Percentiles rank a stretch among this genome's conserved stretches.
phyloP scores from a whole-genome alignment of 2,888 invertebrate genomes.

The Sympetrum striolatum region DNA sequence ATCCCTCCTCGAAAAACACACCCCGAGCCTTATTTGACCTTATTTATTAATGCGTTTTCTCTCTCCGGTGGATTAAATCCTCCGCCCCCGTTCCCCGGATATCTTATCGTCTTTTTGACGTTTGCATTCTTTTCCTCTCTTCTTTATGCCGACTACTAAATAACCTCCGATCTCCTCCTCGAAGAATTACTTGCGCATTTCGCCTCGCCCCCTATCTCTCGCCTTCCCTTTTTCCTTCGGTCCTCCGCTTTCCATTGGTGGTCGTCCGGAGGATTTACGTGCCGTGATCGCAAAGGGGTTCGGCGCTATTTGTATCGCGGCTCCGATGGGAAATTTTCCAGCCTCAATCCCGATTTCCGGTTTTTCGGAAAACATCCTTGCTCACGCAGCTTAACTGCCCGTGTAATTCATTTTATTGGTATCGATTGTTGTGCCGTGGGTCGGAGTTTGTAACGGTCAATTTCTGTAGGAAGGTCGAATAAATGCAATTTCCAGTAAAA shows the following conservation, averaged over 20 bases:
- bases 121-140: not conserved
- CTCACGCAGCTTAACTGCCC: too few relatives aligned
- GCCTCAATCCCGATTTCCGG: too few relatives aligned
- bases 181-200: slow-evolving; percentile 4
- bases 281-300: not conserved
- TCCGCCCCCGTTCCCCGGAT: not conserved
- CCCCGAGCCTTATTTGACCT: slow-evolving; percentile 5
- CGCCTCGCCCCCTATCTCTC: not conserved
- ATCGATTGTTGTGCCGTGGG: too few relatives aligned
- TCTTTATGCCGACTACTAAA: not conserved
- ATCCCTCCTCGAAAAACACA: not conserved
- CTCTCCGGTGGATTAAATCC: slow-evolving; percentile 6
- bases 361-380: too few relatives aligned
- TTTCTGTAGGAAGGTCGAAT: too few relatives aligned
- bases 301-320: not conserved
- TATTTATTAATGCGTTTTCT: slow-evolving; percentile 31
- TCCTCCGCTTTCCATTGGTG: not conserved
- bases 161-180: slow-evolving; percentile 8
- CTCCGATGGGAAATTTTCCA: not conserved
- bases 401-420: too few relatives aligned
- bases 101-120: not conserved
- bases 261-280: not conserved
- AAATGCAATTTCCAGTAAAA: too few relatives aligned
- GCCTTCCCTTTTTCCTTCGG: not conserved
- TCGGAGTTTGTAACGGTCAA: too few relatives aligned